Conservation (phyloP, 2,797 vertebrate species). For the Spinus olivaceus region DNA sequence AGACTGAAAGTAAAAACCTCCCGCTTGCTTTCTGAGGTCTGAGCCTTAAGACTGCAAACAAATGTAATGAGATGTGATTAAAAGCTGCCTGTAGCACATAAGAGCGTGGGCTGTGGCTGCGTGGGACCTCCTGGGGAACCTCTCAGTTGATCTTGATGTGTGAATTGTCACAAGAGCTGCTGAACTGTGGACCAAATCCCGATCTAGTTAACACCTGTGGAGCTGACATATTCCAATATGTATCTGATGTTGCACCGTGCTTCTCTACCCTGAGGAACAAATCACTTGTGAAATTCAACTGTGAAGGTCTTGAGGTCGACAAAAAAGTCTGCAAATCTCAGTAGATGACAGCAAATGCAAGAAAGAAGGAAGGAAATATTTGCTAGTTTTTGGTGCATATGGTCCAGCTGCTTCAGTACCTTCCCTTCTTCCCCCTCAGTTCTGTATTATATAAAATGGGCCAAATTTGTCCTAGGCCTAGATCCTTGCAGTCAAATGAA, state of each 20-base stretch:
- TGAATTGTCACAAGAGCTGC: conserved; percentile 14
- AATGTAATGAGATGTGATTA: neutral
- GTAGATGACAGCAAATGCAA: neutral
- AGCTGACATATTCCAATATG: neutral
- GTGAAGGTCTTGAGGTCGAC: neutral
- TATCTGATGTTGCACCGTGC: neutral
- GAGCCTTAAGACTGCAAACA: neutral
- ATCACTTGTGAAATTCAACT: conserved; percentile 35
- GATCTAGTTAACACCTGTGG: conserved; percentile 13
- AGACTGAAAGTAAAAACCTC: neutral
- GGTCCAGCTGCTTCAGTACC: neutral
- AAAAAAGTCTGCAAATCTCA: neutral
- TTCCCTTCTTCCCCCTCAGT: neutral
- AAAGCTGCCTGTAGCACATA: neutral
- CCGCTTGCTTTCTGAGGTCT: neutral
- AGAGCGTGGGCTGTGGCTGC: neutral
- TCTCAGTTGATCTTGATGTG: conserved; percentile 15
- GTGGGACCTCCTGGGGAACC: neutral
- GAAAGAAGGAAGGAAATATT: neutral
- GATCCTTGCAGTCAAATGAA: neutral
- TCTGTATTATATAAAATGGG: neutral
- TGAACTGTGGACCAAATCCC: conserved; percentile 6
- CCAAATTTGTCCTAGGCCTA: neutral
- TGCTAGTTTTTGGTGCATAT: neutral
- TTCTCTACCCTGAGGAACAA: conserved; percentile 12